Evolutionary conservation across 1,140 invertebrate genomes (phyloP), one percentile per base, ranked within the genome.

Genomic region (Drosophila kikkawai): DNA sequence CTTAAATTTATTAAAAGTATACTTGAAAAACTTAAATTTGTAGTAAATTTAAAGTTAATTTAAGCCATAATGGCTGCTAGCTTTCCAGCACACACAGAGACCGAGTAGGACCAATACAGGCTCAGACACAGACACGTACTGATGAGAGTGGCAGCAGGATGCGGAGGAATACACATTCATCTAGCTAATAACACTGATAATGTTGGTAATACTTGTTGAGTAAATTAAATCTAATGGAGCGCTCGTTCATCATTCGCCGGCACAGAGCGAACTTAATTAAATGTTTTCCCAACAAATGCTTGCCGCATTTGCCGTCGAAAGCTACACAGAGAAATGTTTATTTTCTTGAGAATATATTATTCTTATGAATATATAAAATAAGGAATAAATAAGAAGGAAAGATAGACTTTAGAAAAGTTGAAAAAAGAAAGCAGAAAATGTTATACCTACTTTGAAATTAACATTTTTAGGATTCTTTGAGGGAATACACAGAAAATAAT

Each of bases 191-290:
- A 70, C 50, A 71, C 32, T 64, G 66, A 64, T 79, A 79, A 79
- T 79, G 75, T 71, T 70, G 51, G 48, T 71, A 75, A 61, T 75
- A 77, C 65, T 79, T 86, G 76, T 87, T 88, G 63, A 84, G 80
- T 83, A 83, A 87, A 87, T 88, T 80, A 80, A 88, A 88, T 80
- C 67, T 68, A 85, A 86, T 85, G 75, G 58, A 63, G 53, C 55
- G 65, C 74, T 68, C 70, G 67, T 68, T 64, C 60, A 66, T 73
- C 61, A 70, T 83, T 75, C 63, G 41, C 50, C 45, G 82, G 58
- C 57, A 45, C 51, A 68, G 50, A 82, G 66, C 19, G 42, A 77
- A 88, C 83, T 87, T 88, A 79, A 87, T 88, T 87, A 88, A 83
- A 75, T 78, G 63, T 73, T 63, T 51, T 66, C 56, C 65, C 78